A percentile compares a stretch with the other conserved stretches of the same genome.
These are phyloP conservation scores for Pogonomyrmex barbatus DNA, from an alignment of 1,140 invertebrate genomes.

Conservation along the genomic window DNA sequence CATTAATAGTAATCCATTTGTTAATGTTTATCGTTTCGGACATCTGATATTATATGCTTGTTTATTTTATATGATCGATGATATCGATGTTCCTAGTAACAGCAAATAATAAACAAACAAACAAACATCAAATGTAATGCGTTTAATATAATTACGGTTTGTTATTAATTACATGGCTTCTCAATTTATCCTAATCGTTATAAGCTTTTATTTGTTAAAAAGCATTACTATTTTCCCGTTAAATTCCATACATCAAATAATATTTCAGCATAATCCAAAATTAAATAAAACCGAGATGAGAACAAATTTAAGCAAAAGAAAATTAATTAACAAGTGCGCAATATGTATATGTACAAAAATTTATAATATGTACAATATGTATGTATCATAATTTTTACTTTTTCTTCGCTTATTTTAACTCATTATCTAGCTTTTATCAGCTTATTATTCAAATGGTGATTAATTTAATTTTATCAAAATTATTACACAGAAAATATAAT, in stretches of 20 bases:
- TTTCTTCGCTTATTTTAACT: not conserved
- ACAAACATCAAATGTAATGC: constrained; percentile 5
- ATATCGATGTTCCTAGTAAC: constrained; percentile 8
- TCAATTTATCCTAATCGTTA: not conserved
- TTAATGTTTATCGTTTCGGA: not conserved
- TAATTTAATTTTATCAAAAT: not conserved
- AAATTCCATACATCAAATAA: not conserved
- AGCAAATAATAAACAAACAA: constrained; percentile 1
- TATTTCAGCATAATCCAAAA: not conserved
- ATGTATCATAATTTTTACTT: not conserved
- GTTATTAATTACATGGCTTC: not conserved
- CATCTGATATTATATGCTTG: not conserved
- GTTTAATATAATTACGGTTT: not conserved
- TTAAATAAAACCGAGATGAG: not conserved
- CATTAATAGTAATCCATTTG: constrained; percentile 3
- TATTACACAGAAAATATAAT: not conserved
- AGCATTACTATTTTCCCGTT: not conserved
- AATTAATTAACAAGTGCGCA: constrained; percentile 19
- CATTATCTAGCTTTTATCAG: not conserved
- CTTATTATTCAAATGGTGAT: not conserved
- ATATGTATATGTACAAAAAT: not conserved
- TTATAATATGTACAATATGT: not conserved
- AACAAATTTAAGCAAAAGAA: not conserved
- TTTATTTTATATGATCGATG: not conserved
- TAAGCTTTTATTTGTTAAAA: not conserved